Evolutionary conservation across 2,888 invertebrate genomes (phyloP).

Genomic region (Scaptomyza parva): DNA sequence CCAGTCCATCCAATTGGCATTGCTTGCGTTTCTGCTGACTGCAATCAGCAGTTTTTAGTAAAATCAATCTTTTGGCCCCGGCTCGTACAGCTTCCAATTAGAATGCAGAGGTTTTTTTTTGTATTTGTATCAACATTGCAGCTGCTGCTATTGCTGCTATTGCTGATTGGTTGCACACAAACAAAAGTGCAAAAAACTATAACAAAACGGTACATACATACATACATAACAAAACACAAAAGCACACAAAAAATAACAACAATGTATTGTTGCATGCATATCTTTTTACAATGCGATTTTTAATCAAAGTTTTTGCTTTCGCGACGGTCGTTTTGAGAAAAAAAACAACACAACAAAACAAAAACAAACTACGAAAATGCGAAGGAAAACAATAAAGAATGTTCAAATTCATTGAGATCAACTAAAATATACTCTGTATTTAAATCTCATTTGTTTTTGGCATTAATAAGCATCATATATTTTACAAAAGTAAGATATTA

Average conservation of each 20-base stretch:
- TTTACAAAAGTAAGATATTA: too few relatives aligned
- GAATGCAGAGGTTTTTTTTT: slow-evolving; percentile 22
- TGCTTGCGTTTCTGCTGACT: slow-evolving; percentile 46
- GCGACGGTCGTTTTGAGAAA: slow-evolving; percentile 22
- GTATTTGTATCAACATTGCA: slow-evolving; percentile 10
- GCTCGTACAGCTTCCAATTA: slow-evolving; percentile 44
- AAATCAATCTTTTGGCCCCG: slow-evolving; percentile 48
- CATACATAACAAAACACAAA: slow-evolving; percentile 30
- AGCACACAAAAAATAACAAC: slow-evolving; percentile 30
- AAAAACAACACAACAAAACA: slow-evolving; percentile 6
- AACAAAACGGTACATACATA: slow-evolving; percentile 38
- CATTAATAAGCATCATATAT: too few relatives aligned
- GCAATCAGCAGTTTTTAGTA: slow-evolving; percentile 59
- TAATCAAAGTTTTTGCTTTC: slow-evolving; percentile 70
- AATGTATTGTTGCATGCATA: slow-evolving; percentile 62
- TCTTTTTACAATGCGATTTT: slow-evolving; percentile 70
- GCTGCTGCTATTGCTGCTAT: slow-evolving; percentile 19
- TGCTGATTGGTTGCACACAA: slow-evolving; percentile 61
- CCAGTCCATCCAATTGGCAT: slow-evolving; percentile 22
- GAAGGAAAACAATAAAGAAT: slow-evolving; percentile 26
- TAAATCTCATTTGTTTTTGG: background rate
- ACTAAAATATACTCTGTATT: background rate
- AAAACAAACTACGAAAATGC: slow-evolving; percentile 12
- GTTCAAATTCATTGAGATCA: background rate
- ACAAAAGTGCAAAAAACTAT: slow-evolving; percentile 45